A percentile compares a stretch with the other conserved stretches of the same genome.
Evolutionary conservation across 2,888 invertebrate species (phyloP).

Genomic region (Athetis lepigone): DNA sequence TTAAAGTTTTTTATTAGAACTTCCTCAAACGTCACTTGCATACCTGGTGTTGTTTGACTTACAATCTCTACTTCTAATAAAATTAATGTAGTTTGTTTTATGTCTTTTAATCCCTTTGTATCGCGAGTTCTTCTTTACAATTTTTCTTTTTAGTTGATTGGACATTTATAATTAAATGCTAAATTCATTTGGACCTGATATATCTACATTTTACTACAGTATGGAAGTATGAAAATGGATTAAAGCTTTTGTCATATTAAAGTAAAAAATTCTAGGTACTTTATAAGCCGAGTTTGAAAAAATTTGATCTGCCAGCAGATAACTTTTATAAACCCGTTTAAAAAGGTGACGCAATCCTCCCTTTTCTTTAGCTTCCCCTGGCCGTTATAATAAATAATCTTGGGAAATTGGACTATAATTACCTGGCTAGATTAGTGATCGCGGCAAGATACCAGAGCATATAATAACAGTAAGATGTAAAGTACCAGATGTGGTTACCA

Average conservation of each 20-base stretch:
- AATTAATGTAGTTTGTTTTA: background rate
- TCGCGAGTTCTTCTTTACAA: no score
- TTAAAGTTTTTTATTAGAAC: constrained; percentile 19
- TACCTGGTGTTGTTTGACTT: background rate
- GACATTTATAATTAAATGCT: no score
- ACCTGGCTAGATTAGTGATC: constrained; percentile 30
- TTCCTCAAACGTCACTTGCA: constrained; percentile 1
- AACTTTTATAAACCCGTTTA: background rate
- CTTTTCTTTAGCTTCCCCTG: constrained; percentile 19
- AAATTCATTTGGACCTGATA: no score
- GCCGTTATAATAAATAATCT: constrained; percentile 30
- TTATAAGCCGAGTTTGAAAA: background rate
- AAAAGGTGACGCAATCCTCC: constrained; percentile 27
- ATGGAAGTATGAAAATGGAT: no score
- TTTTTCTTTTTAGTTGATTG: no score
- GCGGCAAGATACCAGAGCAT: constrained; percentile 19
- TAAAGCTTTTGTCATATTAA: no score
- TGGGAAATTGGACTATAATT: constrained; percentile 43
- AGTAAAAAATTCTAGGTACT: no score
- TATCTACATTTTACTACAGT: no score
- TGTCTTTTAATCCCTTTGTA: no score
- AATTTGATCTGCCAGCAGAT: background rate
- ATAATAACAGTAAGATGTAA: constrained; percentile 31
- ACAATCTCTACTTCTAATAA: background rate
- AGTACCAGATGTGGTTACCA: constrained; percentile 30